These are phyloP conservation scores for Myrmecobius fasciatus DNA, from an alignment of 2,113 vertebrate genomes.

Conservation along the genomic window DNA sequence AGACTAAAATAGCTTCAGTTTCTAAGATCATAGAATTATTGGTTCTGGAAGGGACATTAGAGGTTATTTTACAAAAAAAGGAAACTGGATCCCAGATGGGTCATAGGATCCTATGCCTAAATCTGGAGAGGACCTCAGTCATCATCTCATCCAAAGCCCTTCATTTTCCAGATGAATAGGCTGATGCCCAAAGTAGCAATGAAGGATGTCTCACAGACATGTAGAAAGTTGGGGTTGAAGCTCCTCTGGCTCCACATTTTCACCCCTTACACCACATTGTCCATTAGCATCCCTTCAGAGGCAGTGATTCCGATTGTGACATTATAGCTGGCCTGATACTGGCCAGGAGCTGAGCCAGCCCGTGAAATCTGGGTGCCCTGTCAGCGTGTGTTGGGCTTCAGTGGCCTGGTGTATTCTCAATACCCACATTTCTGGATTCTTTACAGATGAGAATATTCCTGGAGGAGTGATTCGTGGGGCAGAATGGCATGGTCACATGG, in stretches of 20 bases:
- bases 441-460: constrained; percentile 87
- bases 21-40: neutral
- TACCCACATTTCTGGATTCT: constrained; percentile 23
- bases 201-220: neutral
- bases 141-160: neutral
- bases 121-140: neutral
- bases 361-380: neutral
- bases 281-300: neutral
- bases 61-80: neutral
- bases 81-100: neutral
- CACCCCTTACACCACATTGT: neutral
- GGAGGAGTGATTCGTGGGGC: constrained; percentile 95
- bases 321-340: no score
- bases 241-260: neutral
- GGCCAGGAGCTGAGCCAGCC: neutral
- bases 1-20: neutral
- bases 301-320: neutral
- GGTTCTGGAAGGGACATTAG: neutral
- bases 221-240: neutral
- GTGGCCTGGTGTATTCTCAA: no score
- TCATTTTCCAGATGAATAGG: neutral
- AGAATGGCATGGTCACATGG: constrained; percentile 94
- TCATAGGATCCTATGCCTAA: neutral
- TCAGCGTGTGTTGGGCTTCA: neutral
- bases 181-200: neutral